Percentiles rank a stretch among this genome's conserved stretches.
These are phyloP conservation scores for Drosophila ezoana DNA, from an alignment of 2,888 invertebrate species.

Conservation along the genomic window DNA sequence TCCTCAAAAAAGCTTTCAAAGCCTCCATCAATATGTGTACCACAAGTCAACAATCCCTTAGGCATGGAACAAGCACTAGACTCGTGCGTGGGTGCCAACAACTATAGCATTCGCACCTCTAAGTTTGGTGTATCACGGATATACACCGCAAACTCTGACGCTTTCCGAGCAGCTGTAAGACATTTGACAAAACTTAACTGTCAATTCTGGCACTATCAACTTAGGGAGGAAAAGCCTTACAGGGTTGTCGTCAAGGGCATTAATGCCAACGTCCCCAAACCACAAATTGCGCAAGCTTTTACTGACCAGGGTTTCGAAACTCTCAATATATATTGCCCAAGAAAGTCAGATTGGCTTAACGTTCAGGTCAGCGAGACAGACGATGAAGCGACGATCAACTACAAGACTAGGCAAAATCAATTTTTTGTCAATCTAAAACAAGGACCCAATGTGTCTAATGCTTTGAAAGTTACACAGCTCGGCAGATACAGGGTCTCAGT, in stretches of 20 bases:
- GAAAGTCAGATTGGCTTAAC: slow-evolving; percentile 23
- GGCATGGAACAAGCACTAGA: too few species aligned
- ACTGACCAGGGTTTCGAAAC: slow-evolving; percentile 10
- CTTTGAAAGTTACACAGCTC: slow-evolving; percentile 2
- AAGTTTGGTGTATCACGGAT: slow-evolving; percentile 24
- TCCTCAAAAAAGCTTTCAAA: neutral
- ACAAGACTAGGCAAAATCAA: too few species aligned
- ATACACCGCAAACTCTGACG: slow-evolving; percentile 22
- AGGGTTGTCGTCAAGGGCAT: slow-evolving; percentile 28
- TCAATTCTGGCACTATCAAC: slow-evolving; percentile 24
- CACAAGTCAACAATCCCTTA: neutral
- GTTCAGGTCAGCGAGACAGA: too few species aligned
- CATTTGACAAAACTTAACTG: slow-evolving; percentile 9
- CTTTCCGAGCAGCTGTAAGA: slow-evolving; percentile 13
- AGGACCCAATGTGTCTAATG: slow-evolving; percentile 1
- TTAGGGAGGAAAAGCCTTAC: slow-evolving; percentile 23
- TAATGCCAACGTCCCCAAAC: slow-evolving; percentile 19
- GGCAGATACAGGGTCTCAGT: slow-evolving; percentile 2
- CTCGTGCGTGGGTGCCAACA: slow-evolving; percentile 9
- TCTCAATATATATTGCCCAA: slow-evolving; percentile 24
- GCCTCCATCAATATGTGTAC: slow-evolving; percentile 9
- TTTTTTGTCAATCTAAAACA: slow-evolving; percentile 15
- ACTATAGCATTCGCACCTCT: slow-evolving; percentile 21
- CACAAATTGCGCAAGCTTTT: slow-evolving; percentile 6
- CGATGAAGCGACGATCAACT: too few species aligned